Conservation (phyloP, 2,888 invertebrate species). For the Drosophila testacea region DNA sequence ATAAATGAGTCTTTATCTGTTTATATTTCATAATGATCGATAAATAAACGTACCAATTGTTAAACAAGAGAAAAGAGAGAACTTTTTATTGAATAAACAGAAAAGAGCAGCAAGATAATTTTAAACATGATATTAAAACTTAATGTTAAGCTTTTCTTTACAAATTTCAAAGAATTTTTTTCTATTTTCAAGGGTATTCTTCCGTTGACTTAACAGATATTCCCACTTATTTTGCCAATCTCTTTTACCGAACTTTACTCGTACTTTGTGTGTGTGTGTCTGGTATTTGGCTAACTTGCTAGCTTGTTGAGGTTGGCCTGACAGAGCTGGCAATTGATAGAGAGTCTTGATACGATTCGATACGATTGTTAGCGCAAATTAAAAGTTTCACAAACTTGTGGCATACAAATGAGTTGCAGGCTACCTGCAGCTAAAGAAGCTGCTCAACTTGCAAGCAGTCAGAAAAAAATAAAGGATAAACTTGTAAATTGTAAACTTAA, state of each 20-base stretch:
- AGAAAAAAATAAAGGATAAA: constrained; percentile 5
- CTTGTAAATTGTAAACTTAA: constrained; percentile 1
- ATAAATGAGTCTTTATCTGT: no score
- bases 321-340: constrained; percentile 41
- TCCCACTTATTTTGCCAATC: not conserved
- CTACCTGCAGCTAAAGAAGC: constrained; percentile 59
- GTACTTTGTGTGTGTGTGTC: constrained; percentile 15
- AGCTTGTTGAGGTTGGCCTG: constrained; percentile 63
- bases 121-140: no score
- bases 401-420: constrained; percentile 69
- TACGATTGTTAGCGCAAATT: constrained; percentile 64
- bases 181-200: not conserved
- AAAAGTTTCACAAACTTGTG: constrained; percentile 66
- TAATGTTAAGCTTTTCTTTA: no score
- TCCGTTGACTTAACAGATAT: not conserved
- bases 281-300: constrained; percentile 55
- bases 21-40: no score
- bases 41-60: no score
- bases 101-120: no score
- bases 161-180: not conserved
- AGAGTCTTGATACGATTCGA: constrained; percentile 50
- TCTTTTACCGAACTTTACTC: constrained; percentile 4
- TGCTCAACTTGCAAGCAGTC: not conserved
- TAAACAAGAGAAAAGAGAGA: no score
- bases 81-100: no score